Conservation (phyloP, 2,113 vertebrate species). For the Corynorhinus townsendii region DNA sequence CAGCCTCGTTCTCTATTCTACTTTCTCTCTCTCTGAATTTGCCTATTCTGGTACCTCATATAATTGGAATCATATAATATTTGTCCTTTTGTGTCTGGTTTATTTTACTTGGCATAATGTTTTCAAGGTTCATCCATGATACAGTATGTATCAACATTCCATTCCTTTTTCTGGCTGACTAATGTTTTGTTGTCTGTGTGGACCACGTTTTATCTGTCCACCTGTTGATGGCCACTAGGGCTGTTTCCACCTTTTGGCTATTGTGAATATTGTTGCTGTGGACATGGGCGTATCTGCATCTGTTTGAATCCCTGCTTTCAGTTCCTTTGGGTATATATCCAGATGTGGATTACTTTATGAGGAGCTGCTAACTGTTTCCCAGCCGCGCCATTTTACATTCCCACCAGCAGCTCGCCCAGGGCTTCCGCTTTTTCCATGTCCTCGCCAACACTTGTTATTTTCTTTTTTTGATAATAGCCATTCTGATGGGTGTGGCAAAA, state of each 20-base stretch:
- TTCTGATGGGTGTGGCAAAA: background rate
- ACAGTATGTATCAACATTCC: background rate
- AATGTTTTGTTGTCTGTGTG: background rate
- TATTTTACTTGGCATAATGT: background rate
- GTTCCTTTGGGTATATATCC: background rate
- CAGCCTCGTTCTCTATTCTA: background rate
- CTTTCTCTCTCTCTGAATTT: background rate
- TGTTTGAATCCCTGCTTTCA: background rate
- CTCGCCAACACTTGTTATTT: conserved; percentile 18
- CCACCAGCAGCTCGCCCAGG: background rate
- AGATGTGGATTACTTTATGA: background rate
- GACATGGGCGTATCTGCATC: background rate
- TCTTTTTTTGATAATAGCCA: conserved; percentile 1
- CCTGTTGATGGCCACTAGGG: background rate
- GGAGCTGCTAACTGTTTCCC: background rate
- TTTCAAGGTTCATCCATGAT: background rate
- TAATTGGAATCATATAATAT: background rate
- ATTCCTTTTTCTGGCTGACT: background rate
- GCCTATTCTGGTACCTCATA: background rate
- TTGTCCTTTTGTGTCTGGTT: conserved; percentile 1
- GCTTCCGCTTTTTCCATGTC: conserved; percentile 8
- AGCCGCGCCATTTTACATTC: background rate
- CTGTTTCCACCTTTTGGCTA: background rate
- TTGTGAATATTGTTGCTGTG: background rate
- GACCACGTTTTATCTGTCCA: background rate